Evolutionary conservation across 2,888 invertebrate genomes (phyloP), one percentile per base, ranked within the genome.

Genomic region (Cactoblastis cactorum): DNA sequence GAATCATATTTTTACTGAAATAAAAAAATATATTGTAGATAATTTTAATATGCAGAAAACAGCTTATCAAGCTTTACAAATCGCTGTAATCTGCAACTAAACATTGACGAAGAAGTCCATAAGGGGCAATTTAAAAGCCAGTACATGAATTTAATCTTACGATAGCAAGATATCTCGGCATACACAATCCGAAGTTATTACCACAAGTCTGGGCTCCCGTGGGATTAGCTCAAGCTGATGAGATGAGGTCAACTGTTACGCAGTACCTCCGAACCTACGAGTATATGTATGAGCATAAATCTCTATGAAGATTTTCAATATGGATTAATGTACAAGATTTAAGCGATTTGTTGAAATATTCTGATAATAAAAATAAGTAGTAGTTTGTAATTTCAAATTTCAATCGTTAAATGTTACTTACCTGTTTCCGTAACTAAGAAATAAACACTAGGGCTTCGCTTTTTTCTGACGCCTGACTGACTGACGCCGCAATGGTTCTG

Each of bases 201-300:
- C 53, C 56, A 57, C 53, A 60, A 58, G 59, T 59, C 61, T 53
- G 57, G 64, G 55, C 66, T 74, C 71, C 66, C 67, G 61, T 58
- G 70, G 72, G 78, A 79, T 76, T 75, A 72, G 71, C 72, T 72
- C 69, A 76, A 74, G 71, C 68, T 81, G 80, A 83, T 83, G 80
- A 83, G 77, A 68, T 72, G 77, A 78, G 83, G 81, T 83, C 78
- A 77, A 77, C 75, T 77, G 78, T 78, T 80, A 73, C 73, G 71
- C 67, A 69, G 34, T 14, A 15, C 14, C 34, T 78, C 74, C 73
- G 73, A 81, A 80, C 74, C 72, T 70, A 71, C 79, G 73, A 71
- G 72, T 69, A 74, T 73, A 83, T 86, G 83, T 84, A 83, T 85
- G n/a, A n/a, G n/a, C n/a, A n/a, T 83, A 84, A 81, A 76, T 76